These are phyloP conservation scores for Pararge aegeria DNA, from an alignment of 1,140 invertebrate species.

Conservation along the genomic window DNA sequence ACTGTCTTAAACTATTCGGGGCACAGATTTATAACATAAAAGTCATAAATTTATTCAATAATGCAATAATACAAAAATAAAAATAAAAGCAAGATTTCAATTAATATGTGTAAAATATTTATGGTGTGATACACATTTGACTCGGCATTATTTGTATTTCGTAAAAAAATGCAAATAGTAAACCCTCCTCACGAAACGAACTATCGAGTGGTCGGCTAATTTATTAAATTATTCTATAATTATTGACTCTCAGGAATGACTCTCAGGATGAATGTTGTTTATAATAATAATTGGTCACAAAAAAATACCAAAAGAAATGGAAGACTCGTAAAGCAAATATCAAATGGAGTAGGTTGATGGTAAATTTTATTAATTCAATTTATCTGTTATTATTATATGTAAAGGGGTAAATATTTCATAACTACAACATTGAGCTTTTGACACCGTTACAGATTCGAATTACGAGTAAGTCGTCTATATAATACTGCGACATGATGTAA, in stretches of 20 bases:
- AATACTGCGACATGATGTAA: constrained; percentile 47
- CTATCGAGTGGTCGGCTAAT: background rate
- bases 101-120: background rate
- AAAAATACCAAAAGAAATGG: constrained; percentile 21
- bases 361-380: constrained; percentile 9
- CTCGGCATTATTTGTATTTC: too few species aligned
- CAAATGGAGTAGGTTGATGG: constrained; percentile 2
- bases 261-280: background rate
- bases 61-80: too few species aligned
- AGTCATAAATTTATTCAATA: too few species aligned
- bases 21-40: background rate
- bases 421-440: constrained; percentile 60
- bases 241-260: constrained; percentile 4
- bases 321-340: constrained; percentile 23
- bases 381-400: constrained; percentile 14
- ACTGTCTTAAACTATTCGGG: background rate
- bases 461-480: constrained; percentile 29
- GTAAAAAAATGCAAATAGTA: background rate
- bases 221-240: background rate
- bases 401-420: constrained; percentile 30
- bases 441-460: constrained; percentile 47
- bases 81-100: background rate
- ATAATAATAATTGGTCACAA: constrained; percentile 5
- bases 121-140: too few species aligned
- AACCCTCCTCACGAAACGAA: background rate